A percentile compares a stretch with the other conserved stretches of the same genome.
Evolutionary conservation across 2,888 invertebrate genomes (phyloP).

Genomic region (Noctua pronuba): DNA sequence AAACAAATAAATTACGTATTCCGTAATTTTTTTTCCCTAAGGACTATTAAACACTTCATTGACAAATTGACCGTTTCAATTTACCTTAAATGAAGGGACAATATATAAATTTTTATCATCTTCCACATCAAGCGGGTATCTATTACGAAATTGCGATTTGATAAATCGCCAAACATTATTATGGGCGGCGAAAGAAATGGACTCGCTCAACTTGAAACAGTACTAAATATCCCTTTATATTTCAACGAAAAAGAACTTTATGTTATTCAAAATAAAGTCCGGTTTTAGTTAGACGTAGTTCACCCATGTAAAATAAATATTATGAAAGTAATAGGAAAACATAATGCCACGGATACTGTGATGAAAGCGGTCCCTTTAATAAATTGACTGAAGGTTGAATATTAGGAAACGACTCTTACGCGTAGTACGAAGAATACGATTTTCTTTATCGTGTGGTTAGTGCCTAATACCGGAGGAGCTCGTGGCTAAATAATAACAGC

Average conservation of each 20-base stretch:
- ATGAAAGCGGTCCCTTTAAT: conserved; percentile 82
- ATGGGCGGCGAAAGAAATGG: conserved; percentile 89
- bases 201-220: conserved; percentile 84
- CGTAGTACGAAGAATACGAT: conserved; percentile 19
- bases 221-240: conserved; percentile 68
- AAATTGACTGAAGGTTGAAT: conserved; percentile 80
- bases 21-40: background rate
- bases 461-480: too few species aligned
- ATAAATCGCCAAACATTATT: conserved; percentile 90
- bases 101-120: conserved; percentile 83
- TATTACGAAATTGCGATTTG: conserved; percentile 90
- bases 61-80: conserved; percentile 59
- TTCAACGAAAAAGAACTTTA: conserved; percentile 72
- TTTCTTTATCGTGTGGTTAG: too few species aligned
- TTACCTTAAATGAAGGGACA: conserved; percentile 67
- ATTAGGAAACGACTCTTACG: conserved; percentile 61
- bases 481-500: too few species aligned
- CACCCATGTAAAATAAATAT: conserved; percentile 80
- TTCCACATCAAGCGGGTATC: conserved; percentile 87
- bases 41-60: conserved; percentile 44
- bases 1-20: conserved; percentile 23
- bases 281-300: conserved; percentile 62
- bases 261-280: conserved; percentile 65
- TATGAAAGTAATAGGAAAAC: conserved; percentile 85
- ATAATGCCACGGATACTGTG: conserved; percentile 81